Evolutionary conservation across 2,113 vertebrate species (phyloP).

Genomic region (Nettapus auritus): DNA sequence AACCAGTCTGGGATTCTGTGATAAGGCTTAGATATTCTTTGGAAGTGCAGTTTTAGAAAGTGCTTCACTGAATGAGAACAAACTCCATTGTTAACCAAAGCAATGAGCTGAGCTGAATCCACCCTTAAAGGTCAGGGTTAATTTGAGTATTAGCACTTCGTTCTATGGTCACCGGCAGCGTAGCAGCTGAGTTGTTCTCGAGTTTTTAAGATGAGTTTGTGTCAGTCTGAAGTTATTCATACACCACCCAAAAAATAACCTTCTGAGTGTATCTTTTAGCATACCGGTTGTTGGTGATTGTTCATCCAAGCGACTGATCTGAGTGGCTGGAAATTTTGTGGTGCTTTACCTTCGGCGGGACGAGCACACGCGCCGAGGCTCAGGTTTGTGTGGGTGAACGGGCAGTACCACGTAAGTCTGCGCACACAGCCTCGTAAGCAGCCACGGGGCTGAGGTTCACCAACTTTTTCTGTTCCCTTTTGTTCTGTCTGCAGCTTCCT

Average conservation of each 20-base stretch:
- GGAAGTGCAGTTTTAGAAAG: neutral
- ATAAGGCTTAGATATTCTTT: neutral
- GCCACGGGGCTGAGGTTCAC: neutral
- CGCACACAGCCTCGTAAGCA: neutral
- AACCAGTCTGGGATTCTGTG: no score
- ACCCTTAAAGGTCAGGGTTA: neutral
- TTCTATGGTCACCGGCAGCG: neutral
- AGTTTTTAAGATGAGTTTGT: constrained; percentile 25
- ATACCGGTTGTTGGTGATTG: neutral
- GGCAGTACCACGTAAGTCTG: neutral
- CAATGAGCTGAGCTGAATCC: neutral
- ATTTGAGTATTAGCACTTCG: neutral
- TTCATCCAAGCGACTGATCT: constrained; percentile 55
- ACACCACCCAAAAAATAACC: neutral
- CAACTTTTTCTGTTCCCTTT: constrained; percentile 33
- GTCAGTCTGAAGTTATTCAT: constrained; percentile 16
- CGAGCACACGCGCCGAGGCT: neutral
- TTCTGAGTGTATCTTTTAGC: neutral
- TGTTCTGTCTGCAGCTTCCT: constrained; percentile 19
- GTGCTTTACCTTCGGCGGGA: neutral
- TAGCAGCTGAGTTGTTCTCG: neutral
- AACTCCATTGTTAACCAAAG: neutral
- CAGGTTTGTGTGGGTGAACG: constrained; percentile 46
- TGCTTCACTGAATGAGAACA: neutral
- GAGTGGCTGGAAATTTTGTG: constrained; percentile 53